Percentiles rank a stretch among this genome's conserved stretches.
Conservation (phyloP, 2,797 vertebrate genomes). For the Phylloscopus collybita region DNA sequence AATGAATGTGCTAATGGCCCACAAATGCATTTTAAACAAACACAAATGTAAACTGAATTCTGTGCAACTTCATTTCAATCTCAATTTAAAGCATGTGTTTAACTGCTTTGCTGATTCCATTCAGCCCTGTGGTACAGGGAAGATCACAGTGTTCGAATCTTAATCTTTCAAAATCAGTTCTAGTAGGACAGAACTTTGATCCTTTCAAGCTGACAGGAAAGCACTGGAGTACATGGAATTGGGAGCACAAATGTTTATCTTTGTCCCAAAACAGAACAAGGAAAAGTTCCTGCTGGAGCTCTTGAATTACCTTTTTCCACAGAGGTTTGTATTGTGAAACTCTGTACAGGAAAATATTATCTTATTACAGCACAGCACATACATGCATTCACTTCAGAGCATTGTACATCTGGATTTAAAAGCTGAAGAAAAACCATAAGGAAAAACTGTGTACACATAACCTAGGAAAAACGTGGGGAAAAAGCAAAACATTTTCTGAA, state of each 20-base stretch:
- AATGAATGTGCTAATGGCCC: not conserved
- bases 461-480: not conserved
- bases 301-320: not conserved
- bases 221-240: not conserved
- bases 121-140: not conserved
- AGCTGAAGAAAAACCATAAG: not conserved
- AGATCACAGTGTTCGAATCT: not conserved
- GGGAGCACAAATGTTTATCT: not conserved
- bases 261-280: not conserved
- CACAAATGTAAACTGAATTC: not conserved
- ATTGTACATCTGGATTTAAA: not conserved
- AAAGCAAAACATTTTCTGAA: not conserved
- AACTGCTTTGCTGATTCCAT: not conserved
- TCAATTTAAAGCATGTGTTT: not conserved
- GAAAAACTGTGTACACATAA: not conserved
- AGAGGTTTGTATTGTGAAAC: not conserved
- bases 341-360: not conserved
- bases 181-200: not conserved
- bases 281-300: not conserved
- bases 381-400: not conserved
- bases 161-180: not conserved
- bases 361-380: not conserved
- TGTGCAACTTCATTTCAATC: not conserved
- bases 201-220: not conserved
- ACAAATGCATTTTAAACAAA: not conserved